Base-by-base conservation (phyloP, 2,797 vertebrate genomes). In the Aeoliscus strigatus region DNA sequence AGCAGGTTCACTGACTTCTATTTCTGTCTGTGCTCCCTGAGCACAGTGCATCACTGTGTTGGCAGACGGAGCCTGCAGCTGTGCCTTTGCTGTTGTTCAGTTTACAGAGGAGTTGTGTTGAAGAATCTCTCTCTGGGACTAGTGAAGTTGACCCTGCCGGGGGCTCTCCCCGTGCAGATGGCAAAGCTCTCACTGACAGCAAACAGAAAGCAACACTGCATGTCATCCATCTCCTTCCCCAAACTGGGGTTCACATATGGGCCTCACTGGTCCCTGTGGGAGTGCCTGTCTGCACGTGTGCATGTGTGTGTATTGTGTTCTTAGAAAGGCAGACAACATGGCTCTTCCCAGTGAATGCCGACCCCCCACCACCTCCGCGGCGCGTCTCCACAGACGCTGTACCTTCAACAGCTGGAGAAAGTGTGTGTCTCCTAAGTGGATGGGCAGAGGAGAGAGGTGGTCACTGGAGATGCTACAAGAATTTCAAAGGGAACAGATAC, bases 181-280 rank as follows among this genome's bases (percentile, higher is more conserved):
- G 70, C 37, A 63, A 35, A 54, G 36, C 59, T 68, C 51, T 67
- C 42, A 63, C 39, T 62, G 73, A 71, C 68, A 48, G 66, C 61
- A 51, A 71, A 62, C 54, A 53, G 48, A 75, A 70, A 76, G 71
- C 71, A 78, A 70, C 44, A 33, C 53, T 41, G 32, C 62, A 49
- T 57, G 63, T 48, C 53, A 63, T 73, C 46, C 57, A 48, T 72
- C 50, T 51, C 62, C 70, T 41, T 35, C 33, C 36, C 59, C 57
- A 32, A 65, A 35, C 55, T 39, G 57, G 35, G 77, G 59, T 73
- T 80, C 70, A 80, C 60, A 77, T 65, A 49, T 73, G 64, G 51
- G 62, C 64, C 65, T 66, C 64, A 59, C 45, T 45, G 59, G 45
- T 68, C 60, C 48, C 51, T 2, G 7, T 60, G 53, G 41, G 62